These are phyloP conservation scores for Mola mola DNA, from an alignment of 2,113 vertebrate genomes.

Conservation along the genomic window DNA sequence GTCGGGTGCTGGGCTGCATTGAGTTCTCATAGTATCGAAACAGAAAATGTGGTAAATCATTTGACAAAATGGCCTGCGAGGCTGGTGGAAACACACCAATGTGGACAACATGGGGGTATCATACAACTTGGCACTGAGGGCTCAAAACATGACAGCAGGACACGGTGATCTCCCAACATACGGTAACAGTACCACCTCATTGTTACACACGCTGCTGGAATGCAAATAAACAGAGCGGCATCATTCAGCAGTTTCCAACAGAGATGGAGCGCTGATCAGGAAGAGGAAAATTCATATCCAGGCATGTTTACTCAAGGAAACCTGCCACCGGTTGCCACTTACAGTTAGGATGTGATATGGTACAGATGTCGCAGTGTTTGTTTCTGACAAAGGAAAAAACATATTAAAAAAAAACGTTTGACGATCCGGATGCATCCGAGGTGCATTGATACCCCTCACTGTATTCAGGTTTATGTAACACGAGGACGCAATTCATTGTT, in stretches of 20 bases:
- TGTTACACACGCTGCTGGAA: constrained; percentile 44
- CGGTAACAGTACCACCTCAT: constrained; percentile 34
- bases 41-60: constrained; percentile 67
- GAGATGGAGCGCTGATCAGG: not conserved
- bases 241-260: constrained; percentile 37
- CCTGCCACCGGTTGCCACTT: not conserved
- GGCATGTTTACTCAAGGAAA: constrained; percentile 10
- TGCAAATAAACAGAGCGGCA: constrained; percentile 40
- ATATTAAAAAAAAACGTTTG: too few relatives aligned
- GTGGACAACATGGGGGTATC: constrained; percentile 50
- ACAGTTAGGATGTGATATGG: too few relatives aligned
- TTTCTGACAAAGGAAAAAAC: too few relatives aligned
- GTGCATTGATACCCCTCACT: not conserved
- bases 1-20: constrained; percentile 5
- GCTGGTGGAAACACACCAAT: constrained; percentile 42
- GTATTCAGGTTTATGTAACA: constrained; percentile 39
- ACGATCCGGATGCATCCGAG: too few relatives aligned
- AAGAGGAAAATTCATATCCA: not conserved
- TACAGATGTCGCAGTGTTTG: too few relatives aligned
- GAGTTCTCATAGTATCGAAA: constrained; percentile 41
- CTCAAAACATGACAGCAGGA: constrained; percentile 27
- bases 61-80: constrained; percentile 49
- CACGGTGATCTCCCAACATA: constrained; percentile 6
- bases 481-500: constrained; percentile 22
- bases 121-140: constrained; percentile 20